Base-by-base conservation (phyloP, 2,113 vertebrate genomes). In the Rousettus leschenaultii region DNA sequence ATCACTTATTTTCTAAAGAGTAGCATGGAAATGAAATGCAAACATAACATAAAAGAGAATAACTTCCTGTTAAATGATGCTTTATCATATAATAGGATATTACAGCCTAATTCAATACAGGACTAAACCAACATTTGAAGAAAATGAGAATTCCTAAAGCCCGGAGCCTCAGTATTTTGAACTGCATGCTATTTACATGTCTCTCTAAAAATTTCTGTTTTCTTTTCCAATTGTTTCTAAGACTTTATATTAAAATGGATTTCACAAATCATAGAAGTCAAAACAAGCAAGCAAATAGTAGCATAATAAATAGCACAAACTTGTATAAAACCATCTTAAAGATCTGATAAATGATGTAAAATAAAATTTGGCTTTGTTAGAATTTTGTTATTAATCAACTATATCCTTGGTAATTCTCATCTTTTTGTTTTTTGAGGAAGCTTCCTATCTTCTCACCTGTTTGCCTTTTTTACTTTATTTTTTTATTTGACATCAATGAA, bases 1-100 rank as follows among this genome's bases (percentile, higher is more conserved):
- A 43, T 59, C 91, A 88, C 61, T 92, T 16, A 53, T 95, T 97
- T 94, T 97, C 96, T 43, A 86, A 97, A 96, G 97, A 89, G 78
- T 96, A 95, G 73, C 78, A 40, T 93, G 89, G 45, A 95, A 96
- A 97, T 91, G 86, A 97, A 95, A 97, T 89, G 73, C 40, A 93
- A 95, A 96, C 83, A 93, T 61, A 96, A 63, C 75, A 89, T 77
- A 92, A 53, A 85, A 94, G 80, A 88, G 38, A 93, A 61, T 77
- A 90, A 86, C 86, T 98, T 97, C 51, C 24, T 97, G 55, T 90
- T 92, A 53, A 43, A 96, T 43, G 71, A 83, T 11, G 77, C 26
- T 96, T 97, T 97, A 82, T 78, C 90, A 73, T 94, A 92, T 90
- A 94, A 93, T 43, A 89, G 86, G 82, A 93, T 80, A 86, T 80